Evolutionary conservation across 2,113 vertebrate genomes (phyloP).

Genomic region (Plecturocebus donacophilus): DNA sequence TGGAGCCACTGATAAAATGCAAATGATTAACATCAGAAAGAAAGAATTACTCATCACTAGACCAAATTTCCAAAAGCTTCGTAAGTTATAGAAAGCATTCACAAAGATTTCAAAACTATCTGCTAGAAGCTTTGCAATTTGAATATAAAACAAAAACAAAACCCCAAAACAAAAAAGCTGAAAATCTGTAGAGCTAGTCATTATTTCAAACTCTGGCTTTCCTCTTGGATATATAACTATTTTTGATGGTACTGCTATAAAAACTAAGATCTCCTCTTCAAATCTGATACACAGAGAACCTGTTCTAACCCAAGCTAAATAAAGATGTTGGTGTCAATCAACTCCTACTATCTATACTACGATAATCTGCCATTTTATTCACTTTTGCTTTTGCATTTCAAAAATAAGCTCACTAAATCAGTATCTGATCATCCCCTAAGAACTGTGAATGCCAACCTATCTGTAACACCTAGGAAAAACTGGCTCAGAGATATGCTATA

Average conservation of each 20-base stretch:
- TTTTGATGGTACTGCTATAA: background rate
- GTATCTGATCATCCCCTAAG: background rate
- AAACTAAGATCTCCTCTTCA: background rate
- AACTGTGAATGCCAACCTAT: background rate
- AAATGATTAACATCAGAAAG: conserved; percentile 26
- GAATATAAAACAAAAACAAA: conserved; percentile 23
- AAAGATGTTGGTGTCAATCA: background rate
- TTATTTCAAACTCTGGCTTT: background rate
- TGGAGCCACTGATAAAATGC: conserved; percentile 4
- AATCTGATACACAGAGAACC: background rate
- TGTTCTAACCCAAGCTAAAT: background rate
- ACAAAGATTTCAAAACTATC: background rate
- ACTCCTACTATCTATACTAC: background rate
- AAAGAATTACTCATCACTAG: conserved; percentile 1
- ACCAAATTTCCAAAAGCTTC: background rate
- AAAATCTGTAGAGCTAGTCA: background rate
- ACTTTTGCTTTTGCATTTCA: background rate
- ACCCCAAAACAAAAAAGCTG: background rate
- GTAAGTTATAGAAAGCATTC: background rate
- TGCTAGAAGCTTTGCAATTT: background rate
- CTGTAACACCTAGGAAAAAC: background rate
- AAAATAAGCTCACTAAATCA: conserved; percentile 19
- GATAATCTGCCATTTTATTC: background rate
- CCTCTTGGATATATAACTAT: background rate
- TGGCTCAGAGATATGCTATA: background rate